Conservation (phyloP, 2,797 vertebrate species). For the Gymnothorax reevesii region DNA sequence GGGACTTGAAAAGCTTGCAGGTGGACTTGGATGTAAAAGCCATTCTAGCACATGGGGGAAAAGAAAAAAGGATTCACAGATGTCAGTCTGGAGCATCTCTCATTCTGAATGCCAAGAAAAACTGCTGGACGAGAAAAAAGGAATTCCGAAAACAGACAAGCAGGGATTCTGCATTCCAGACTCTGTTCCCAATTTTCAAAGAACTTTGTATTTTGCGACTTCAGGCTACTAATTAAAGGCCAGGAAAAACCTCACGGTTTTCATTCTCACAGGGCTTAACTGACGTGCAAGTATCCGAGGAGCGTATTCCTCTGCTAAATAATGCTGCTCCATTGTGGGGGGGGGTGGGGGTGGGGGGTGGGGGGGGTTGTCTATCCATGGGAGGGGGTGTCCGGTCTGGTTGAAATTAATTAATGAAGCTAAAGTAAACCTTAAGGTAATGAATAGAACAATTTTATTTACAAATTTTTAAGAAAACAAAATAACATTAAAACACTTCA, state of each 20-base stretch:
- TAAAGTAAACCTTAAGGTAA: too few relatives aligned
- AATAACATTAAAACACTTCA: too few relatives aligned
- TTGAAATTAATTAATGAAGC: too few relatives aligned
- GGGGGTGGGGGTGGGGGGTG: too few relatives aligned
- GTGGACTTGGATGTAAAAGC: constrained; percentile 46
- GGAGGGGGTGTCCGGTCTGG: too few relatives aligned
- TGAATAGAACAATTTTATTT: too few relatives aligned
- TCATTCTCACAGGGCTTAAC: neutral
- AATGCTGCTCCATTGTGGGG: too few relatives aligned
- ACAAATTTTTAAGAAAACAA: too few relatives aligned
- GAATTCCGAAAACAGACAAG: constrained; percentile 53
- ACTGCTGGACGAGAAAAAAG: constrained; percentile 46
- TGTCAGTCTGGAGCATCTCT: constrained; percentile 48
- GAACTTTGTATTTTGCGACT: neutral
- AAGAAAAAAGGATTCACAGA: constrained; percentile 52
- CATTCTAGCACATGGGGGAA: constrained; percentile 43
- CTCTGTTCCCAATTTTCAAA: neutral
- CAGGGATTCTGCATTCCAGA: constrained; percentile 22
- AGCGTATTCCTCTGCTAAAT: neutral
- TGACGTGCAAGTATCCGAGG: neutral
- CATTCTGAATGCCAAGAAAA: constrained; percentile 63
- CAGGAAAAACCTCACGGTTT: neutral
- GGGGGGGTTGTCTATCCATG: too few relatives aligned
- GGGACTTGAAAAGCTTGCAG: constrained; percentile 34
- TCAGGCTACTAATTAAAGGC: neutral